Base-by-base conservation (phyloP, 92 coral and sea anemone species). In the Palythoa caribaeorum region DNA sequence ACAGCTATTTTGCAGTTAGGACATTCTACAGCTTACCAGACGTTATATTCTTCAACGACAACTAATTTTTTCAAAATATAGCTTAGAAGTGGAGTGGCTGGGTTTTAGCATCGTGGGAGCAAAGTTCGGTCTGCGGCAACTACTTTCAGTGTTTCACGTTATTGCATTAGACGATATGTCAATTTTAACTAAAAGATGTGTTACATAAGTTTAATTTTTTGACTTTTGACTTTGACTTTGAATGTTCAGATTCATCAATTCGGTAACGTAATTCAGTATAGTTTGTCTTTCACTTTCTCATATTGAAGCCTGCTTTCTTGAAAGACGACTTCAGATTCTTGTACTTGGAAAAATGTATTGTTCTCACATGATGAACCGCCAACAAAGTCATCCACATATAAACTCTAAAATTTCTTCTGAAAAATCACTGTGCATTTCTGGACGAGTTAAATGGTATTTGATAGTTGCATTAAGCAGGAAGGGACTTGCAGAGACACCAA, bases 271-370 rank as follows among this genome's bases (percentile, higher is more conserved):
- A 37, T 38, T 40, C 79, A 62, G 72, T n/a, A 28, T 81, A 88
- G 87, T 88, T 88, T 51, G 91, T 79, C 48, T 70, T 57, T 77
- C 65, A 88, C 86, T 77, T 89, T 72, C 92, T 87, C 92, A 89
- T 89, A 55, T 84, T 89, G 85, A 89, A 84, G 10, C 89, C 92
- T 47, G 78, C 86, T 59, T 59, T 12, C 66, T 59, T 59, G 19
- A 59, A 59, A 59, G n/a, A 12, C 66, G 17, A 59, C 66, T 59
- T 89, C 84, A 89, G 71, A 52, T 79, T 69, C 90, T 85, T 65
- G 78, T 54, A 78, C 85, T 59, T 62, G 76, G 68, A 21, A 38
- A 87, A 77, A 85, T 15, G 86, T 48, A 36, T 68, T 62, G 17
- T 47, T 70, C 65, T 63, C 76, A 54, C 37, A 13, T 51, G 17